Evolutionary conservation across 2,888 invertebrate species (phyloP), one percentile per base, ranked within the genome.

Genomic region (Volucella inanis): DNA sequence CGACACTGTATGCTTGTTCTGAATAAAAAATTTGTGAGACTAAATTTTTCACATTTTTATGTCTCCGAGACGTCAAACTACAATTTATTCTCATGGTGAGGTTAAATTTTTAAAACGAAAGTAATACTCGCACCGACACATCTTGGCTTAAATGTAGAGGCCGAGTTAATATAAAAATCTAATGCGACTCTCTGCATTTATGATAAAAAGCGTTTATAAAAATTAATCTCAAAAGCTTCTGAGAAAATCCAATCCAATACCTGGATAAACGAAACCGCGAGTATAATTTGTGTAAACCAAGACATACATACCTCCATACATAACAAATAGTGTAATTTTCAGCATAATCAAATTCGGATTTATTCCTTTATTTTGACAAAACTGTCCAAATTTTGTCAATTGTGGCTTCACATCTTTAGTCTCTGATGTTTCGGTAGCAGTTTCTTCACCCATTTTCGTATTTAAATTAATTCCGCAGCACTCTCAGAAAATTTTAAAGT

Each of bases 301-400:
- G 6, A 31, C 31, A 31, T 31, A 91, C 93, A 92, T 92, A 95
- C 95, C 95, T 91, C 97, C 96, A 90, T 96, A 96, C 94, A 96
- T 95, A 88, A 96, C 95, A 91, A 97, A 97, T 10, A 97, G 93
- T 43, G 96, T 96, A 89, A 96, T 93, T 93, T 97, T 97, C 89
- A 97, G 92, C 94, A 96, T 96, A 87, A 97, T 93, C 89, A 96
- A 93, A 92, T 96, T 95, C 65, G 95, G 95, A 91, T 96, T 96
- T 88, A 96, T 94, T 83, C 94, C 93, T 88, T 94, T 91, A 89
- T 92, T 92, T 86, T 92, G 92, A 86, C 93, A 92, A 74, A 90
- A 90, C 87, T 91, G 90, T 8, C 90, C 90, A 79, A 90, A 91
- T 75, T 89, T 89, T 65, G 92, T 88, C 54, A 90, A 67, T 77